phyloP scores from a whole-genome alignment of 2,888 invertebrate genomes.

The Ophion ellenae region DNA sequence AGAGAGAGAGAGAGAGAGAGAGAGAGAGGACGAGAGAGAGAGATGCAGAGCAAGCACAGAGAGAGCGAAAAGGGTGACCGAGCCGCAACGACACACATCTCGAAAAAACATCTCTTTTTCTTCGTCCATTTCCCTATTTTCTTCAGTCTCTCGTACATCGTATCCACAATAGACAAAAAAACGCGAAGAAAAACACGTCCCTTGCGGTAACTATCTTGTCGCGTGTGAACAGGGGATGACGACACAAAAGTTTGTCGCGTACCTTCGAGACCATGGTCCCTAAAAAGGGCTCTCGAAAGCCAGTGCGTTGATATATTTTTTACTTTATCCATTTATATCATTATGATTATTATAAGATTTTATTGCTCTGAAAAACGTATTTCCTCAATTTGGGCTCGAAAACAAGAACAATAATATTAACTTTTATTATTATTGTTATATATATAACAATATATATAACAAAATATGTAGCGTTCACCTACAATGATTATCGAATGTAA shows the following conservation, averaged over 20 bases:
- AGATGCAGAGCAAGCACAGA: background rate
- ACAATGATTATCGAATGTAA: too few relatives aligned
- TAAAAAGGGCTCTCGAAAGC: background rate
- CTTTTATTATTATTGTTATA: background rate
- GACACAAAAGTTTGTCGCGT: background rate
- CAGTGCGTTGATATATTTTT: background rate
- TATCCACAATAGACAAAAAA: background rate
- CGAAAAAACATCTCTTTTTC: conserved; percentile 30
- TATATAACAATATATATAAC: too few relatives aligned
- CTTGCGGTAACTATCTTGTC: background rate
- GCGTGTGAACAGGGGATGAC: background rate
- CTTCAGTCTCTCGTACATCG: conserved; percentile 16
- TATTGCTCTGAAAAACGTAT: too few relatives aligned
- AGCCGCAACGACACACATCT: conserved; percentile 39
- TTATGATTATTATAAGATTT: too few relatives aligned
- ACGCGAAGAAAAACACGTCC: background rate
- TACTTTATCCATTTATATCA: background rate
- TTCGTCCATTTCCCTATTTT: conserved; percentile 30
- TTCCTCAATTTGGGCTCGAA: too few relatives aligned
- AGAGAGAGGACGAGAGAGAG: background rate
- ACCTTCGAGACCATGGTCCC: background rate
- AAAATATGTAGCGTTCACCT: too few relatives aligned
- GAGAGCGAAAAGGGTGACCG: conserved; percentile 25
- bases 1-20: background rate
- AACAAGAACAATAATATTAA: background rate